Conservation (phyloP, 1,140 invertebrate species). For the Chionoecetes opilio region DNA sequence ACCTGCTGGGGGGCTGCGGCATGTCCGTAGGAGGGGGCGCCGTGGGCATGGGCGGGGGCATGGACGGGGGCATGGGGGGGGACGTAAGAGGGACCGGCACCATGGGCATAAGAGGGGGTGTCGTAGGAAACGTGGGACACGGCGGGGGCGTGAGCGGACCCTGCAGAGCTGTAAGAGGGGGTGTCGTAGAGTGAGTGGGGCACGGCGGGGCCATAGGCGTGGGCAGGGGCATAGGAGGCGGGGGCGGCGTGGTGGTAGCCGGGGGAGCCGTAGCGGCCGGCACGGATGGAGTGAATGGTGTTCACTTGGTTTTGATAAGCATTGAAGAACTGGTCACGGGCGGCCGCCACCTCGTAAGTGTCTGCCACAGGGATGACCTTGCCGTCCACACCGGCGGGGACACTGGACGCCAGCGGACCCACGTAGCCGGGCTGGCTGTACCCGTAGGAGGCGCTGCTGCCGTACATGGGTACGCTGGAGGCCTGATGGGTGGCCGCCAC, state of each 20-base stretch:
- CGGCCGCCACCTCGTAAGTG: constrained; percentile 51
- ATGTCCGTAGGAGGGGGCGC: too few relatives aligned
- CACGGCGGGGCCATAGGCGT: too few relatives aligned
- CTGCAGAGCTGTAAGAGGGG: too few relatives aligned
- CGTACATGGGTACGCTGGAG: neutral
- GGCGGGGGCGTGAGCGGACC: neutral
- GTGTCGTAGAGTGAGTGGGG: too few relatives aligned
- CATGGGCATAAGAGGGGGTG: too few relatives aligned
- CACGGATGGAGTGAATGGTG: too few relatives aligned
- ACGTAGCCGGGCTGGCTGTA: constrained; percentile 47
- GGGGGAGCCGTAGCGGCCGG: too few relatives aligned
- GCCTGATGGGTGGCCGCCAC: constrained; percentile 52
- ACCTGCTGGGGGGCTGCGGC: neutral
- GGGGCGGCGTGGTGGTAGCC: too few relatives aligned
- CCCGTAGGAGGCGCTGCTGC: neutral
- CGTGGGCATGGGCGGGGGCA: neutral
- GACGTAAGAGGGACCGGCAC: too few relatives aligned
- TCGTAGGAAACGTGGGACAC: neutral
- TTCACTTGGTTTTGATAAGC: too few relatives aligned
- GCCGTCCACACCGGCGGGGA: constrained; percentile 75
- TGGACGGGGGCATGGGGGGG: neutral
- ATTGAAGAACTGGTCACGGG: too few relatives aligned
- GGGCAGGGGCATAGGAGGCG: too few relatives aligned
- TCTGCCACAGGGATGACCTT: constrained; percentile 64
- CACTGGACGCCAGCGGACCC: constrained; percentile 72